phyloP scores from a whole-genome alignment of 1,140 invertebrate genomes.

The Drosophila tsacasi region DNA sequence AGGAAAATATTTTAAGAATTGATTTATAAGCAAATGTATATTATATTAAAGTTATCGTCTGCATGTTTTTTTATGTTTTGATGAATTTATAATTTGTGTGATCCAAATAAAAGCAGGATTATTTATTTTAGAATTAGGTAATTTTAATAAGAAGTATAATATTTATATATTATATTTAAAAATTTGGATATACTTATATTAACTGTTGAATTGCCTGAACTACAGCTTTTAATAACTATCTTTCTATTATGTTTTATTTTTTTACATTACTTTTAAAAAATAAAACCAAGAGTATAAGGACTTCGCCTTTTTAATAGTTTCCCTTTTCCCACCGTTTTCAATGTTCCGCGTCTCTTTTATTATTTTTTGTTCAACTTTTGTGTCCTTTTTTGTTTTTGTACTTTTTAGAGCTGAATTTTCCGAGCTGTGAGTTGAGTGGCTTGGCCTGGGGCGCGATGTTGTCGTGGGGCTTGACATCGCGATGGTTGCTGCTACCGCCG shows the following conservation, averaged over 20 bases:
- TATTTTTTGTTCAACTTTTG: constrained; percentile 29
- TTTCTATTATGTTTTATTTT: too few relatives aligned
- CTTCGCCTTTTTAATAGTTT: not conserved
- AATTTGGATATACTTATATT: too few relatives aligned
- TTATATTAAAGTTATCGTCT: not conserved
- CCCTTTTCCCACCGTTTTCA: not conserved
- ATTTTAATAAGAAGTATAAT: too few relatives aligned
- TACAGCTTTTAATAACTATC: too few relatives aligned
- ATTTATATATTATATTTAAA: too few relatives aligned
- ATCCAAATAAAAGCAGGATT: too few relatives aligned
- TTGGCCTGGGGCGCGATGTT: constrained; percentile 64
- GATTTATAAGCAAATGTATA: not conserved
- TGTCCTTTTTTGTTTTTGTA: constrained; percentile 7
- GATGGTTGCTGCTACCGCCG: constrained; percentile 46
- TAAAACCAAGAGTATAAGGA: not conserved
- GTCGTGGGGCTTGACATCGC: constrained; percentile 71
- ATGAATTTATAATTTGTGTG: too few relatives aligned
- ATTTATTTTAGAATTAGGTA: too few relatives aligned
- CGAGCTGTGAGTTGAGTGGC: constrained; percentile 37
- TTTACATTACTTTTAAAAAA: not conserved
- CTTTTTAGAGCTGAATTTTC: not conserved
- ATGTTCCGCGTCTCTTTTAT: constrained; percentile 30
- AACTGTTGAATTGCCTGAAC: too few relatives aligned
- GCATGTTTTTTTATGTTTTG: not conserved
- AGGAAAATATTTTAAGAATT: too few relatives aligned